A percentile compares a stretch with the other conserved stretches of the same genome.
Conservation (phyloP, 2,113 vertebrate species). For the Passer domesticus region DNA sequence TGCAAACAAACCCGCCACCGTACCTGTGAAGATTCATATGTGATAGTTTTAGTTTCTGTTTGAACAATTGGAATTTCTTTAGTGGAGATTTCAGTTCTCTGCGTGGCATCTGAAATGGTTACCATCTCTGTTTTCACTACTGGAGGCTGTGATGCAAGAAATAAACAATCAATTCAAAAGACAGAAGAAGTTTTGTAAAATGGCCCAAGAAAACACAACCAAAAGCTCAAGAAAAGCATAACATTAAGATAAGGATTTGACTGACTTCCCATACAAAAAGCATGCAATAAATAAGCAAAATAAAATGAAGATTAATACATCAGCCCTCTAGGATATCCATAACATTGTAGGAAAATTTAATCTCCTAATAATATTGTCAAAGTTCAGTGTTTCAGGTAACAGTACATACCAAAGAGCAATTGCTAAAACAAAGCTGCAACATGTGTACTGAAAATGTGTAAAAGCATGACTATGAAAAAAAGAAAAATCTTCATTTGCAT, state of each 20-base stretch:
- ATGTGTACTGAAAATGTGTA: background rate
- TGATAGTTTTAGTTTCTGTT: conserved; percentile 99
- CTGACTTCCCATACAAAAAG: background rate
- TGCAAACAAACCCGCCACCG: background rate
- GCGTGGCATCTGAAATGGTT: conserved; percentile 96
- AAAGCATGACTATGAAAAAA: background rate
- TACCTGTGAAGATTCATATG: conserved; percentile 97
- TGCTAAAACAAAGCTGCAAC: background rate
- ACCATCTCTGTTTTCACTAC: conserved; percentile 99
- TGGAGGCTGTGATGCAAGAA: conserved; percentile 85
- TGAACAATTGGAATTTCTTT: conserved; percentile 99
- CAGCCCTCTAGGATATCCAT: background rate
- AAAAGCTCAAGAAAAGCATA: background rate
- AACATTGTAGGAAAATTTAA: background rate
- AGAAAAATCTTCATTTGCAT: background rate
- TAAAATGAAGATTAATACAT: background rate
- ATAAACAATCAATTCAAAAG: conserved; percentile 67
- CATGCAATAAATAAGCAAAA: conserved; percentile 34
- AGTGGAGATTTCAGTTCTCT: conserved; percentile 97
- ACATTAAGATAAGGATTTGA: background rate
- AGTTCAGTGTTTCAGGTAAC: background rate
- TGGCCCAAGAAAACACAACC: background rate
- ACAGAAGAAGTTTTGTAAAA: background rate
- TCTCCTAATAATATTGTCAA: background rate
- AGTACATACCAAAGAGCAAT: background rate